Base-by-base conservation (phyloP, 2,888 invertebrate species). In the Phoenoteleia sp. region DNA sequence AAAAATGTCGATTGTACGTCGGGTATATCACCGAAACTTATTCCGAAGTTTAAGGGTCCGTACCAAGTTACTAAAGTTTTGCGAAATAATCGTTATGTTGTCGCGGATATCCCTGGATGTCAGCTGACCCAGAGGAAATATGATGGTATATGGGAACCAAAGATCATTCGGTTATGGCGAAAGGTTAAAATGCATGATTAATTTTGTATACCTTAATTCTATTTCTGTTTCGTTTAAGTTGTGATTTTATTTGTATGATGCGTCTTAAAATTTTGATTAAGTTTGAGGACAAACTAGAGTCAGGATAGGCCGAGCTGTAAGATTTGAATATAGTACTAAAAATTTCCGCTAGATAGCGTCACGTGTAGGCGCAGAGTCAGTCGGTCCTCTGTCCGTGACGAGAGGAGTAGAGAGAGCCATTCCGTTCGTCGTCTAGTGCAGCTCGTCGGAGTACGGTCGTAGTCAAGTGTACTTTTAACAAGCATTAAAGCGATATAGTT, bases 11-110 rank as follows among this genome's bases (percentile, higher is more conserved):
- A 60, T 19, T 52, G 21, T n/a, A 75, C 54, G 9, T 36, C 52
- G 11, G 69, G 88, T 0, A 81, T 84, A 17, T 80, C 86, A 3
- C 81, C 80, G 13, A 88, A 88, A 74, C 49, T 88, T 27, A 80
- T 85, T 13, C 87, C 87, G 7, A 62, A 52, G 58, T 87, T 87
- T 45, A 87, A 74, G 86, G 81, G 89, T 86, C 11, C 86, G 85
- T 88, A 87, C 21, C 66, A 71, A 33, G 77, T 88, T 4, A 36
- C 36, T 3, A 86, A 79, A 54, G 76, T 86, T 7, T 58, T 89
- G 7, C 69, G 86, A 9, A 84, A 87, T 42, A 85, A 88, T 75
- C 62, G 89, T 33, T 89, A 88, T 58, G 66, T 88, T 0, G 29
- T 89, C 0, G 33, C 25, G 2, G 88, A 88, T 58, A 72, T 88